Evolutionary conservation across 1,140 invertebrate genomes (phyloP).

Genomic region (Aricia agestis): DNA sequence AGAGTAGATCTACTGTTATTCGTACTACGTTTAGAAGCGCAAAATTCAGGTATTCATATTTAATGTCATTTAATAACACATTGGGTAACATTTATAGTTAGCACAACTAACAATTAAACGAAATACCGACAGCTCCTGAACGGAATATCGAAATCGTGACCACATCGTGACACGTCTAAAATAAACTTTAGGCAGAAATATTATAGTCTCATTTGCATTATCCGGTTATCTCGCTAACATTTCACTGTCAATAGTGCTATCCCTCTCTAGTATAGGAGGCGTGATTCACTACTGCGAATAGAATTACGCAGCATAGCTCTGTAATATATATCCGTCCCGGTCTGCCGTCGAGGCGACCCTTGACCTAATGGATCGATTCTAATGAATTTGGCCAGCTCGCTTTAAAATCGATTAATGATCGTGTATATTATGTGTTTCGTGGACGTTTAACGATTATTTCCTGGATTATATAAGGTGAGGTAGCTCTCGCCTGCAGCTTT

Average conservation of each 20-base stretch:
- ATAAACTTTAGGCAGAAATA: conserved; percentile 45
- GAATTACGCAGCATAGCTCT: conserved; percentile 52
- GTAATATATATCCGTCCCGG: conserved; percentile 60
- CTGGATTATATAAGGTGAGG: not conserved
- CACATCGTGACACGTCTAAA: conserved; percentile 32
- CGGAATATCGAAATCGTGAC: conserved; percentile 62
- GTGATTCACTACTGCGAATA: conserved; percentile 66
- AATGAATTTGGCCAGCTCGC: conserved; percentile 59
- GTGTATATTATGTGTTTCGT: conserved; percentile 17
- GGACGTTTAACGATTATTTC: conserved; percentile 10
- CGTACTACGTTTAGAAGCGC: not conserved
- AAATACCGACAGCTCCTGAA: conserved; percentile 53
- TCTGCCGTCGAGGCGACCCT: conserved; percentile 58
- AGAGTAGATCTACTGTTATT: too few relatives aligned
- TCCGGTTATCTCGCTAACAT: conserved; percentile 50
- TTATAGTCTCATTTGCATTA: conserved; percentile 60
- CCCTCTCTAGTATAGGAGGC: conserved; percentile 59
- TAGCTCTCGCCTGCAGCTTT: not conserved
- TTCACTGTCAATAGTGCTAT: conserved; percentile 63
- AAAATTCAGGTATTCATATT: not conserved
- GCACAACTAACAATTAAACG: conserved; percentile 58
- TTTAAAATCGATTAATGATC: conserved; percentile 37
- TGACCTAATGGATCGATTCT: conserved; percentile 69
- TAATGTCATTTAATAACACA: conserved; percentile 19
- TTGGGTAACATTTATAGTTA: conserved; percentile 45